Base-by-base conservation (phyloP, 2,888 invertebrate genomes). In the Meghimatium bilineatum region DNA sequence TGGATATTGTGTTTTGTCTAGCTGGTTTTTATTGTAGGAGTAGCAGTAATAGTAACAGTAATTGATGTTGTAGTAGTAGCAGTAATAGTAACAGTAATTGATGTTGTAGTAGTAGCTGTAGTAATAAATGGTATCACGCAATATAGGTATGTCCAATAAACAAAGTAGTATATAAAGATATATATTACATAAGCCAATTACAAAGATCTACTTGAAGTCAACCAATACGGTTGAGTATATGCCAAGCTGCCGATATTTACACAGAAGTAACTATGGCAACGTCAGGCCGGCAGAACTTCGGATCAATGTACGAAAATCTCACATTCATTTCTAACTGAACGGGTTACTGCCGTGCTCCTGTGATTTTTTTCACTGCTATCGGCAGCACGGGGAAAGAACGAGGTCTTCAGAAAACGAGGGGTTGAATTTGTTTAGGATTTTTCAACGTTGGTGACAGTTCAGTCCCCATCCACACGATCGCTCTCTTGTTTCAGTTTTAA, bases 221-320 rank as follows among this genome's bases (percentile, higher is more conserved):
- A 71, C 38, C 14, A 38, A 23, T 20, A 38, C 17, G 38, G 36
- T 38, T 44, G 26, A 72, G 44, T 72, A 0, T 72, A n/a, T 44
- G 26, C 72, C 72, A 49, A n/a, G 0, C n/a, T 2, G 44, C 3
- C 10, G 44, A 44, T 72, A 72, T 72, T 72, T 72, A 38, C 38
- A 72, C 72, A 72, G 44, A 44, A 44, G 72, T 72, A 72, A 72
- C 72, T 44, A 72, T 72, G 29, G 72, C 29, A 72, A 72, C 72
- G 44, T 44, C 72, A 72, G 44, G 44, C 72, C n/a, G 44, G 69
- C 38, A 69, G 6, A 8, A 72, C n/a, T 44, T 26, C n/a, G 44
- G 72, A 72, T 72, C 72, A 72, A 72, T 72, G 72, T 1, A 14
- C 36, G 38, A 38, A 44, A 12, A 26, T 23, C 36, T 26, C n/a